A percentile compares a stretch with the other conserved stretches of the same genome.
phyloP scores from a whole-genome alignment of 2,888 invertebrate genomes.

The Eudasyphora cyanicolor region DNA sequence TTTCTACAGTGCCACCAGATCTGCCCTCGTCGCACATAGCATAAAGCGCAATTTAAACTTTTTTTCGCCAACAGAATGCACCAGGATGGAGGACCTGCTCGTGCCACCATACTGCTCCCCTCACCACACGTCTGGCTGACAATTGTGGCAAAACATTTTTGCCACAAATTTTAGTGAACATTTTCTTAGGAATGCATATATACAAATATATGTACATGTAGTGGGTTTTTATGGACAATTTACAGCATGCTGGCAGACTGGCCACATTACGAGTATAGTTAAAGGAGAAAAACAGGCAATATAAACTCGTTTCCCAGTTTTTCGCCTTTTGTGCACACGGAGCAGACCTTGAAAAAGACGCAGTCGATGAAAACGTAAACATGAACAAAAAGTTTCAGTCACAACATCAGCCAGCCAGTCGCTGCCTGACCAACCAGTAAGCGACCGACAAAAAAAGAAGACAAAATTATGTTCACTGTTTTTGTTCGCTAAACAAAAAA shows the following conservation, averaged over 20 bases:
- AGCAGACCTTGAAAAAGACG: constrained; percentile 2
- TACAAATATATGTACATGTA: too few species aligned
- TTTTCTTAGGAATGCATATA: neutral
- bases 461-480: constrained; percentile 9
- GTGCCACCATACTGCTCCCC: too few species aligned
- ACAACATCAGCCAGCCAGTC: neutral
- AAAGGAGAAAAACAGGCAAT: neutral
- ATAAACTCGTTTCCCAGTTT: neutral
- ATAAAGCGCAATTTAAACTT: constrained; percentile 1
- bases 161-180: constrained; percentile 13
- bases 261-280: too few species aligned
- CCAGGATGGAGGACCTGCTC: neutral
- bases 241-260: neutral
- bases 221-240: neutral
- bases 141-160: neutral
- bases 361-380: neutral
- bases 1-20: neutral
- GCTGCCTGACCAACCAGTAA: neutral
- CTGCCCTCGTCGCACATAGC: neutral
- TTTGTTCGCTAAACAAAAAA: neutral
- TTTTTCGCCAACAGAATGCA: neutral
- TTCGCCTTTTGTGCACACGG: neutral
- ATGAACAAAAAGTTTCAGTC: neutral
- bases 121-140: neutral
- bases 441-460: neutral